Evolutionary conservation across 2,113 vertebrate species (phyloP), one percentile per base, ranked within the genome.

Genomic region (Elachura formosa): DNA sequence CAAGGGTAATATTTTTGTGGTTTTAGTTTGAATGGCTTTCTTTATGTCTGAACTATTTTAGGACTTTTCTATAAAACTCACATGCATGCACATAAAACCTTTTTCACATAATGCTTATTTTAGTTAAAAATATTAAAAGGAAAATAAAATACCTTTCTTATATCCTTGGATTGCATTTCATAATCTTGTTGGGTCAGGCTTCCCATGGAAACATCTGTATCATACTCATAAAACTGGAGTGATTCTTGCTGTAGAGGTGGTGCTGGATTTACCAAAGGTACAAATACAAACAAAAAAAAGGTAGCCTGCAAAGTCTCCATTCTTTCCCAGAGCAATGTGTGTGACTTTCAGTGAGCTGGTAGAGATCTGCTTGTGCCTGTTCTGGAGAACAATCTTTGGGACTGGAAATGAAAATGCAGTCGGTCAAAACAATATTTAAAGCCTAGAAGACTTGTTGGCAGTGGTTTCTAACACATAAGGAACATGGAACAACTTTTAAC

Each of bases 401-500:
- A 96, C 96, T 98, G 98, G 95, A 98, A 98, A 97, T 95, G 98
- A 97, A 98, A 98, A 98, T 90, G 95, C 97, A 98, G 98, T 98
- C 98, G 91, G 97, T 99, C 98, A 98, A 98, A 98, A 98, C 98
- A 98, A 98, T 98, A 99, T 99, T 99, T 99, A 99, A 99, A 99
- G 98, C 98, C 98, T 98, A 97, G 98, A 98, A 97, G 94, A 98
- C 96, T 98, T 98, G 98, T 98, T 99, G 99, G 98, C 98, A 98
- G 98, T 92, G 94, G 94, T 97, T 98, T 98, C 95, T 98, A 97
- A 97, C 94, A 87, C 96, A 98, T 95, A 98, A 98, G 97, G 97
- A 98, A 97, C 98, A 97, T 98, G 97, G 98, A 98, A 97, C 96
- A 97, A 97, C 97, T 93, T 97, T 99, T 99, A 99, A 99, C 99